phyloP scores from a whole-genome alignment of 1,140 invertebrate genomes.

The Trinorchestia longiramus region DNA sequence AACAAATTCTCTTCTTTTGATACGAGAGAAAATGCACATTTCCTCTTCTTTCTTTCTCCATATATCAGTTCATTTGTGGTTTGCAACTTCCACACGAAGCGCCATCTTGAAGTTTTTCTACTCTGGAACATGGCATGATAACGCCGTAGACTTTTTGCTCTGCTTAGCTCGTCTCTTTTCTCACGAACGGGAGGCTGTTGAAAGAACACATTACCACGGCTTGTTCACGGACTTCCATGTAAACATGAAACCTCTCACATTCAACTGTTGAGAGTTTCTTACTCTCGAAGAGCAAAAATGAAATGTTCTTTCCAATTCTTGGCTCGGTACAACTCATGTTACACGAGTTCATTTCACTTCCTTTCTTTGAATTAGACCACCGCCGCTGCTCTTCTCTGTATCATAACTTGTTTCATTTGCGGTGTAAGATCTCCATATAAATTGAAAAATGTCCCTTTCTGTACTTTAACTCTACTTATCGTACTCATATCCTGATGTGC shows the following conservation, averaged over 20 bases:
- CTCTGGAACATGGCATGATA: neutral
- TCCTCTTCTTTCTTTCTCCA: neutral
- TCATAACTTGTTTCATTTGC: too few relatives aligned
- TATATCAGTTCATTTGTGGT: neutral
- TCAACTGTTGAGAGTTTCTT: neutral
- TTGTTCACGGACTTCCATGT: neutral
- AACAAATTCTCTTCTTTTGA: neutral
- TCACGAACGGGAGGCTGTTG: neutral
- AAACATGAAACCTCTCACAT: neutral
- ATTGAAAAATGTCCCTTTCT: too few relatives aligned
- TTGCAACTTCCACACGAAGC: neutral
- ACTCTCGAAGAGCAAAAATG: neutral
- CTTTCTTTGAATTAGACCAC: too few relatives aligned
- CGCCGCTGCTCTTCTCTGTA: too few relatives aligned
- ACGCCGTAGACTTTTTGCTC: neutral
- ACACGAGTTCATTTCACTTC: too few relatives aligned
- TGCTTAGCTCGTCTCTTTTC: neutral
- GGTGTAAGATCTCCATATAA: too few relatives aligned
- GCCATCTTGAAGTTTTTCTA: neutral
- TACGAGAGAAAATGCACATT: neutral
- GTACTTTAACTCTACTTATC: too few relatives aligned
- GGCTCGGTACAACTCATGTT: too few relatives aligned
- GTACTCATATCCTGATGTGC: too few relatives aligned
- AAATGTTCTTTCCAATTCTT: too few relatives aligned
- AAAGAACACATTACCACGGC: neutral